Base-by-base conservation (phyloP, 1,140 invertebrate species). In the Rhyacophila brunnea region DNA sequence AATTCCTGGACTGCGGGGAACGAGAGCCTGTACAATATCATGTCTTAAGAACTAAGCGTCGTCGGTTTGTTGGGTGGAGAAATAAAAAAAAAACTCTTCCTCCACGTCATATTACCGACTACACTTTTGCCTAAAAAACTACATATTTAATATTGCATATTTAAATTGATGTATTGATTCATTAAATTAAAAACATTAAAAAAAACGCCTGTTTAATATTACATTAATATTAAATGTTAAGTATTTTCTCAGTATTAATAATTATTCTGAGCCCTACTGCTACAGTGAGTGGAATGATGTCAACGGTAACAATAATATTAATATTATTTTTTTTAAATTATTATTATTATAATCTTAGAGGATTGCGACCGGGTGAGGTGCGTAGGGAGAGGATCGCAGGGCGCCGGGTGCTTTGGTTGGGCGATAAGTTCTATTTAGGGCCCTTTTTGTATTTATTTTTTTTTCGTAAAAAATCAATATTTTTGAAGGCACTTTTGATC, bases 401-500 rank as follows among this genome's bases (percentile, higher is more conserved):
- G 71, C 70, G 78, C 75, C 80, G 77, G 78, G 75, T 71, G 77
- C 80, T 83, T 83, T 81, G 82, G 82, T 81, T 83, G 81, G 82
- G 84, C 83, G 73, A 80, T 71, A 78, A 81, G 84, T 83, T 84
- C 87, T 89, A 89, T 90, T 87, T 86, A 86, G 87, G 87, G 87
- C 87, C 88, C 84, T 79, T 83, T 83, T 81, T 85, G 78, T 82
- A 79, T 79, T 74, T 78, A 78, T 83, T 81, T 82, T 82, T 81
- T 82, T 85, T 86, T 87, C 83, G 85, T 88, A 88, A 87, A 89
- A 89, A 86, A 86, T 85, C 83, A 86, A 88, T 85, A 87, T 86
- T 77, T 81, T 82, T 86, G 87, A 90, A 90, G 87, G 87, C 87
- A 89, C 87, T 89, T 89, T 86, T 87, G 87, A 87, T 88, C 88